Percentiles rank a stretch among this genome's conserved stretches.
Conservation (phyloP, 2,888 invertebrate genomes). For the Patella pellucida region DNA sequence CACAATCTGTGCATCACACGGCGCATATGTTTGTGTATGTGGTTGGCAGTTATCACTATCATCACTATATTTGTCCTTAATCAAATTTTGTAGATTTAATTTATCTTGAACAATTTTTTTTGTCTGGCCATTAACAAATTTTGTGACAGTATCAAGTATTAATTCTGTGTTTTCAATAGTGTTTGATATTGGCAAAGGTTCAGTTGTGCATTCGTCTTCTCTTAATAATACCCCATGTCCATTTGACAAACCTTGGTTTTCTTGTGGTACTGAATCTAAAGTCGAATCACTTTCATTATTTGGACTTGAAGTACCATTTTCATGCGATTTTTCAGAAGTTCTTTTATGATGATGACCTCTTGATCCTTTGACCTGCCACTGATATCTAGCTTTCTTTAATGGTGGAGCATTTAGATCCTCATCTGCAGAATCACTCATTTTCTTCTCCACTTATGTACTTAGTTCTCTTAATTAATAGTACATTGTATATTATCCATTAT, state of each 20-base stretch:
- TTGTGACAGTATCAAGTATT: neutral
- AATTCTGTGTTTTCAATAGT: neutral
- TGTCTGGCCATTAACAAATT: constrained; percentile 10
- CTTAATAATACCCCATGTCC: neutral
- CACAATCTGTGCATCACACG: no score
- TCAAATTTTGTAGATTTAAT: neutral
- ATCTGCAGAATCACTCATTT: constrained; percentile 6
- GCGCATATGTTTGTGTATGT: neutral
- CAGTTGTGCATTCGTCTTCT: neutral
- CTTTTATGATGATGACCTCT: neutral
- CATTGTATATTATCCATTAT: no score
- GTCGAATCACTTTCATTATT: neutral
- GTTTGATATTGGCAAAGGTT: neutral
- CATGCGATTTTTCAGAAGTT: neutral
- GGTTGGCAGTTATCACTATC: neutral
- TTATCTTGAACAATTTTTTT: neutral
- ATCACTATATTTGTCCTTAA: neutral
- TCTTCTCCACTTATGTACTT: neutral
- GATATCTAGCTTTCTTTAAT: constrained; percentile 22
- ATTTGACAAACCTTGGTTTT: neutral
- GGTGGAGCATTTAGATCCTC: constrained; percentile 14
- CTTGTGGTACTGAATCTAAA: neutral
- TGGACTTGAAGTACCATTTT: neutral
- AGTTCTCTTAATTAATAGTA: no score
- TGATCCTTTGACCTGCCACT: constrained; percentile 10